Evolutionary conservation across 2,888 invertebrate genomes (phyloP).

Genomic region (Linnaemya vulpina): DNA sequence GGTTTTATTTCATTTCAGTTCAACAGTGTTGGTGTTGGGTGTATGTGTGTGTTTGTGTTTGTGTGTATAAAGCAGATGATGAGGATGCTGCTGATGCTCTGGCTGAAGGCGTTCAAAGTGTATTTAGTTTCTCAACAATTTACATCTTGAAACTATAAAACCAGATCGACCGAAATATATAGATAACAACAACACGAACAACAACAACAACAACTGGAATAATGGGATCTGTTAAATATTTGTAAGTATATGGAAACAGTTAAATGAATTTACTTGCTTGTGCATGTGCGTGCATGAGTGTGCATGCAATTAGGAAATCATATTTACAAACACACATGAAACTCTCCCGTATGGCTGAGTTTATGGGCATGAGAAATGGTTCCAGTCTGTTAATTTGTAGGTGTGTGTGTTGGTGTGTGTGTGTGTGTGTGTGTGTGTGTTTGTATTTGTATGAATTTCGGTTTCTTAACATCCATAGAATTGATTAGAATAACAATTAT

Average conservation of each 20-base stretch:
- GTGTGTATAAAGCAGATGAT: not conserved
- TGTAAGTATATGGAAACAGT: not conserved
- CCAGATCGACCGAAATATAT: slow-evolving; percentile 53
- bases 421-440: not conserved
- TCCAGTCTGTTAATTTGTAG: not conserved
- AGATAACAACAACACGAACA: not conserved
- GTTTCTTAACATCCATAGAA: slow-evolving; percentile 50
- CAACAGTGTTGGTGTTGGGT: not conserved
- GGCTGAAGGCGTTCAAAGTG: slow-evolving; percentile 21
- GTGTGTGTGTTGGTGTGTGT: too few species aligned
- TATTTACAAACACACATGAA: too few species aligned
- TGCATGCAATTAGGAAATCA: too few species aligned
- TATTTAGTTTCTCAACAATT: slow-evolving; percentile 58
- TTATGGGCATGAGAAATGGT: not conserved
- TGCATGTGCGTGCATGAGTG: not conserved
- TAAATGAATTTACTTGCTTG: not conserved
- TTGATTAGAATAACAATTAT: slow-evolving; percentile 71
- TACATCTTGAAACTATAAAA: slow-evolving; percentile 66
- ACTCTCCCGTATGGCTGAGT: not conserved
- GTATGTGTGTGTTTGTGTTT: not conserved
- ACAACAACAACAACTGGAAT: slow-evolving; percentile 2
- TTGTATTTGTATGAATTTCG: not conserved
- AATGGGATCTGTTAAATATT: not conserved
- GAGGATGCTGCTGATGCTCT: not conserved
- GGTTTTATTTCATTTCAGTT: slow-evolving; percentile 50